These are phyloP conservation scores for Holcopasites calliopsidis DNA, from an alignment of 1,140 invertebrate genomes.

Conservation along the genomic window DNA sequence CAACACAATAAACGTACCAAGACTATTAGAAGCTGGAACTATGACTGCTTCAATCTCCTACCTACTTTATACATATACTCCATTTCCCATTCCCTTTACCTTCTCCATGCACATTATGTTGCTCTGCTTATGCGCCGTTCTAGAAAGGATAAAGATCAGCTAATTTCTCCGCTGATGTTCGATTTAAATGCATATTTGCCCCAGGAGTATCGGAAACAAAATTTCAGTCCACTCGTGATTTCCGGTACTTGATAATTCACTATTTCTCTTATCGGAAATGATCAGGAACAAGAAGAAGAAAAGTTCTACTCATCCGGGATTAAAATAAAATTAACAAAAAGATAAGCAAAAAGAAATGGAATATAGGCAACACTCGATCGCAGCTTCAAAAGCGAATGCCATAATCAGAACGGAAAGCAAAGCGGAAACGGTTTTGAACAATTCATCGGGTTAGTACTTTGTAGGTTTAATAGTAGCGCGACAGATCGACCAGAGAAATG, in stretches of 20 bases:
- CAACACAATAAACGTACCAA: too few relatives aligned
- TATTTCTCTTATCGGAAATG: neutral
- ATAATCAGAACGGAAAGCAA: too few relatives aligned
- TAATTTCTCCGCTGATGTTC: constrained; percentile 52
- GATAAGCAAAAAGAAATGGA: too few relatives aligned
- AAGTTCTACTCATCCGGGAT: too few relatives aligned
- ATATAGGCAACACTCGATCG: too few relatives aligned
- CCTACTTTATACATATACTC: neutral
- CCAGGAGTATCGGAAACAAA: constrained; percentile 39
- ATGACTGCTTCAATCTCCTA: neutral
- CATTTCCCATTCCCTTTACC: constrained; percentile 19
- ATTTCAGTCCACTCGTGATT: constrained; percentile 18
- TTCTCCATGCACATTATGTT: neutral
- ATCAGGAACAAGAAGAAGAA: constrained; percentile 28
- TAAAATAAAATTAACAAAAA: too few relatives aligned
- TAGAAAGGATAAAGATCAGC: constrained; percentile 44
- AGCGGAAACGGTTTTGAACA: constrained; percentile 17
- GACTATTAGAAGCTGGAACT: neutral
- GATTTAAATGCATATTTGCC: constrained; percentile 54
- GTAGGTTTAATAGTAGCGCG: constrained; percentile 7
- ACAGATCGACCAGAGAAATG: constrained; percentile 49
- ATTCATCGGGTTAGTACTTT: constrained; percentile 48
- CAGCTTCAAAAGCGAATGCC: too few relatives aligned
- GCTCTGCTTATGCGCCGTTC: constrained; percentile 16
- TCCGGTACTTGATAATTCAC: neutral